These are phyloP conservation scores for Ceratosolen solmsi DNA, from an alignment of 1,140 invertebrate species.

Conservation along the genomic window DNA sequence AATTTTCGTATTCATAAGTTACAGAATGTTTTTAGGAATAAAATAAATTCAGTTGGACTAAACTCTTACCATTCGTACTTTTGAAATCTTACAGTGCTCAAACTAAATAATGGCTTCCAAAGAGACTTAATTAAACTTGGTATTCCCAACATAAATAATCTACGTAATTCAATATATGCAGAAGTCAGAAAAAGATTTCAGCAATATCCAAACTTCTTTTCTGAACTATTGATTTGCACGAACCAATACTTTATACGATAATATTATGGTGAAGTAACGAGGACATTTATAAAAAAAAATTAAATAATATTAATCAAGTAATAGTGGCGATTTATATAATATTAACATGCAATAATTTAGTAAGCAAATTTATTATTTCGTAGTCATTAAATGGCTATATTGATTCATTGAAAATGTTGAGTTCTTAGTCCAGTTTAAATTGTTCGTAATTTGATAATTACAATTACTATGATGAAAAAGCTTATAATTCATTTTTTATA, in stretches of 20 bases:
- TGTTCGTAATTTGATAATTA: no score
- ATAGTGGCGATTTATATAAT: no score
- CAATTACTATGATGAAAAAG: no score
- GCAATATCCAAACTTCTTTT: not conserved
- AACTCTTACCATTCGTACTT: not conserved
- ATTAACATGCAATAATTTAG: no score
- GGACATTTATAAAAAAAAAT: no score
- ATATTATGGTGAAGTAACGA: no score
- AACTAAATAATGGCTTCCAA: slow-evolving; percentile 15
- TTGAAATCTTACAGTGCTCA: not conserved
- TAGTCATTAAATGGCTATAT: no score
- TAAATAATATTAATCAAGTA: no score
- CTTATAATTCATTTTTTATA: no score
- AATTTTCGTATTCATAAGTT: slow-evolving; percentile 9
- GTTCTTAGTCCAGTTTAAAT: no score
- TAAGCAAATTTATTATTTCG: no score
- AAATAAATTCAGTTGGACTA: not conserved
- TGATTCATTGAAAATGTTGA: no score
- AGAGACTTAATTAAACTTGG: slow-evolving; percentile 16
- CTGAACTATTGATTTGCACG: not conserved
- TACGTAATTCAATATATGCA: not conserved
- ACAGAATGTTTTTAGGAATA: not conserved
- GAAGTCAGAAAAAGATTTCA: not conserved
- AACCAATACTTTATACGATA: not conserved
- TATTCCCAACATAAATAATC: slow-evolving; percentile 16